A percentile compares a stretch with the other conserved stretches of the same genome.
Conservation (phyloP, 2,113 vertebrate genomes). For the Ibidorhyncha struthersii region DNA sequence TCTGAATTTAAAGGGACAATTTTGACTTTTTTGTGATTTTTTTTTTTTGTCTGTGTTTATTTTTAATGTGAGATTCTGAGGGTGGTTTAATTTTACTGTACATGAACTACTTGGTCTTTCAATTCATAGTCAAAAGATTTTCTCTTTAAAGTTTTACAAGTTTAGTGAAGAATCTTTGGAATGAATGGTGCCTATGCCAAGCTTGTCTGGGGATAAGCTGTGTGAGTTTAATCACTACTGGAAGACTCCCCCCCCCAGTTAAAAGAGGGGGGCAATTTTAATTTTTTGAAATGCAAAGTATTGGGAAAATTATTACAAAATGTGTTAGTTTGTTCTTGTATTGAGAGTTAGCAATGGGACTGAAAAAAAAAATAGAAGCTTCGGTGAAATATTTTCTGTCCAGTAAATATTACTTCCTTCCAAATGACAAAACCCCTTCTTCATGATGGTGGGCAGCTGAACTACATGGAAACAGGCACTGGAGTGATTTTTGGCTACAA, state of each 20-base stretch:
- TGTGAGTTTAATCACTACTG: background rate
- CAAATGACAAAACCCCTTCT: background rate
- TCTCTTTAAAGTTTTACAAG: background rate
- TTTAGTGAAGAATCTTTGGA: background rate
- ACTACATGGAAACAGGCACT: background rate
- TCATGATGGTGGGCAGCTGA: background rate
- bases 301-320: background rate
- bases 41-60: background rate
- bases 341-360: background rate
- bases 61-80: background rate
- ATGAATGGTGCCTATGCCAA: background rate
- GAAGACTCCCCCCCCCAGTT: fast-evolving
- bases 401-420: background rate
- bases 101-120: fast-evolving
- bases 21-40: fast-evolving
- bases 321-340: background rate
- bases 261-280: background rate
- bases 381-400: background rate
- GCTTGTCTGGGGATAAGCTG: background rate
- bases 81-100: background rate
- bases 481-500: background rate
- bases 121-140: background rate
- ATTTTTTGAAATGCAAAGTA: background rate
- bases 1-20: background rate
- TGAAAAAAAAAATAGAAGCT: background rate